These are phyloP conservation scores for Thrips palmi DNA, from an alignment of 1,140 invertebrate species.

Conservation along the genomic window DNA sequence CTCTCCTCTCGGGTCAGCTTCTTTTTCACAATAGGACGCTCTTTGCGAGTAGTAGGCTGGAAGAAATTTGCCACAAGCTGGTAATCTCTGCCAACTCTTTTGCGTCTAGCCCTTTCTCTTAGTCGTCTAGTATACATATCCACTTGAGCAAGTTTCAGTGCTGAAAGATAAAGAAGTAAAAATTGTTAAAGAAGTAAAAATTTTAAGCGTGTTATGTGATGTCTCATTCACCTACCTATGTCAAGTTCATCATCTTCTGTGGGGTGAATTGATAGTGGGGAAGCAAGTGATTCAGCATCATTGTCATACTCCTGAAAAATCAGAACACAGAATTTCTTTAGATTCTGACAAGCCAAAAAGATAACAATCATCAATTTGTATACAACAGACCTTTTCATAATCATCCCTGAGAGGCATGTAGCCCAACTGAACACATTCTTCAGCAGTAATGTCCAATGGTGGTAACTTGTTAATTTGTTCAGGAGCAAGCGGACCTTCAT, in stretches of 20 bases:
- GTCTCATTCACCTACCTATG: slow-evolving; percentile 39
- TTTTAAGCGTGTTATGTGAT: slow-evolving; percentile 15
- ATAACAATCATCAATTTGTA: not conserved
- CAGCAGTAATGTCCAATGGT: slow-evolving; percentile 53
- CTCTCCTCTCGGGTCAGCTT: slow-evolving; percentile 52
- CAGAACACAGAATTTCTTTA: not conserved
- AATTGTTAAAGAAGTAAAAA: not conserved
- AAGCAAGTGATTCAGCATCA: slow-evolving; percentile 75
- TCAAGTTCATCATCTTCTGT: slow-evolving; percentile 79
- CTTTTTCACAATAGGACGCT: slow-evolving; percentile 28
- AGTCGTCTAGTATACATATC: slow-evolving; percentile 77
- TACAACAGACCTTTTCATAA: slow-evolving; percentile 64
- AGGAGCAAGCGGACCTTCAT: slow-evolving; percentile 63
- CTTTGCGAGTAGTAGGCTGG: slow-evolving; percentile 26
- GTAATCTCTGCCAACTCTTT: slow-evolving; percentile 71
- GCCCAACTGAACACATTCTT: slow-evolving; percentile 69
- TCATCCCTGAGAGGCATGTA: slow-evolving; percentile 92
- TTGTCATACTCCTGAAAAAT: slow-evolving; percentile 68
- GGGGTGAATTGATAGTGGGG: slow-evolving; percentile 51
- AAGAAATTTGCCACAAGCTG: slow-evolving; percentile 70
- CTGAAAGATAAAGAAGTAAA: slow-evolving; percentile 19
- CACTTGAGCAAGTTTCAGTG: slow-evolving; percentile 56
- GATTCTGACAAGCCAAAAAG: not conserved
- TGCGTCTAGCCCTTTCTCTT: slow-evolving; percentile 67
- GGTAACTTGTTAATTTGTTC: slow-evolving; percentile 50